phyloP scores from a whole-genome alignment of 2,888 invertebrate species.

The Acleris cristana region DNA sequence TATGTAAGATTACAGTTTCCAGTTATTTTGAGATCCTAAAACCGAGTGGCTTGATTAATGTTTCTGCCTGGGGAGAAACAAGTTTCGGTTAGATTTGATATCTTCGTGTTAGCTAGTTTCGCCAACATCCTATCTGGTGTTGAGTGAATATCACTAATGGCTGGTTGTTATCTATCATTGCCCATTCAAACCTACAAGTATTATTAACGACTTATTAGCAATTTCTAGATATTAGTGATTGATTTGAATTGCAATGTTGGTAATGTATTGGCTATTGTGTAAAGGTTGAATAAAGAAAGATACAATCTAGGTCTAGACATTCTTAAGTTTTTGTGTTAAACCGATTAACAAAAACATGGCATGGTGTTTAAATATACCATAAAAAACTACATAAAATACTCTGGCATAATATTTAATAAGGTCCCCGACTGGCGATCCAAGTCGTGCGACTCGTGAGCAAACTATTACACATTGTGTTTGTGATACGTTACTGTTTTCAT shows the following conservation, averaged over 20 bases:
- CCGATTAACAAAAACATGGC: too few relatives aligned
- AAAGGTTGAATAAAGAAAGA: neutral
- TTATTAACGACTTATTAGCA: slow-evolving; percentile 17
- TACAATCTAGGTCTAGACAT: neutral
- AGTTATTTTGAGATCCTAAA: slow-evolving; percentile 36
- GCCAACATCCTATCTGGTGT: slow-evolving; percentile 31
- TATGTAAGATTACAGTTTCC: slow-evolving; percentile 36
- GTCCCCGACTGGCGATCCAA: neutral
- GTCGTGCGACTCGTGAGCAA: slow-evolving; percentile 28
- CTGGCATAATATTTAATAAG: too few relatives aligned
- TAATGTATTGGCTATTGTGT: neutral
- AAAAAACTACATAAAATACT: too few relatives aligned
- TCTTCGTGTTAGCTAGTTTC: slow-evolving; percentile 31
- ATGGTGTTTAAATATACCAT: too few relatives aligned
- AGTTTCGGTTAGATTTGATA: slow-evolving; percentile 32
- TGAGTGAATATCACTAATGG: slow-evolving; percentile 35
- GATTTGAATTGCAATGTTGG: neutral
- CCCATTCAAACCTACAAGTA: slow-evolving; percentile 17
- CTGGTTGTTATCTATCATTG: slow-evolving; percentile 27
- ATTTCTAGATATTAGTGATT: slow-evolving; percentile 16
- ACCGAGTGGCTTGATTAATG: slow-evolving; percentile 35
- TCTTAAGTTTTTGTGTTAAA: too few relatives aligned
- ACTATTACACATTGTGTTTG: slow-evolving; percentile 25
- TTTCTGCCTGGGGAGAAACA: slow-evolving; percentile 22
- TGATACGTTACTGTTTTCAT: slow-evolving; percentile 25